Evolutionary conservation across 2,113 vertebrate species (phyloP).

Genomic region (Haemorhous mexicanus): DNA sequence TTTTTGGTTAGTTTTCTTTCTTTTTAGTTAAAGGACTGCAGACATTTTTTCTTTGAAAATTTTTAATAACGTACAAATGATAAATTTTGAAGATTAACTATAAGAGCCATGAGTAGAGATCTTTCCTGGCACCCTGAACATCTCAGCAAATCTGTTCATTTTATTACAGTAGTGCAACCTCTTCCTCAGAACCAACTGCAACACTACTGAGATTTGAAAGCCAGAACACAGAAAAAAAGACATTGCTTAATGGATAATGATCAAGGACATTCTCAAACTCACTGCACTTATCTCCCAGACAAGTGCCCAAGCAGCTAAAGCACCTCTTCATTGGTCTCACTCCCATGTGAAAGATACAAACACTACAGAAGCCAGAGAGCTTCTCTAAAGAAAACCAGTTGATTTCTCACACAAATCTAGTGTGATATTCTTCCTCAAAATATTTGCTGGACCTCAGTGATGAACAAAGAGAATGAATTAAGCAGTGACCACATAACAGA

Average conservation of each 20-base stretch:
- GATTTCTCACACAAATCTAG: neutral
- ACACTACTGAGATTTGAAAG: neutral
- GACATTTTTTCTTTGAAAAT: neutral
- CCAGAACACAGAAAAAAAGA: neutral
- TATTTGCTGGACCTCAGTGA: neutral
- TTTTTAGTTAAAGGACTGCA: neutral
- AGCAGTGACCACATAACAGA: neutral
- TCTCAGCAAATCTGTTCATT: slow-evolving; percentile 18
- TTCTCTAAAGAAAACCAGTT: neutral
- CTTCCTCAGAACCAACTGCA: slow-evolving; percentile 14
- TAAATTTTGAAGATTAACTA: neutral
- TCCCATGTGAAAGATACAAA: neutral
- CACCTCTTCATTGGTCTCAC: neutral
- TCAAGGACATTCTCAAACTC: neutral
- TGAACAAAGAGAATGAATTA: neutral
- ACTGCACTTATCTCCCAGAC: neutral
- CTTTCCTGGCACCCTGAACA: neutral
- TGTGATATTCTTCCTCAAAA: neutral
- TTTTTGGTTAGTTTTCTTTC: neutral
- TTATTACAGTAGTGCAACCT: neutral
- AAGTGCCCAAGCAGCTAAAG: neutral
- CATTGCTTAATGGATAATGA: neutral
- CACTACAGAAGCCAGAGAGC: neutral
- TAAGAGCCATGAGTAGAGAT: neutral
- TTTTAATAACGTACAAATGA: neutral